A percentile compares a stretch with the other conserved stretches of the same genome.
These are phyloP conservation scores for Diadophis punctatus DNA, from an alignment of 2,113 vertebrate species.

Conservation along the genomic window DNA sequence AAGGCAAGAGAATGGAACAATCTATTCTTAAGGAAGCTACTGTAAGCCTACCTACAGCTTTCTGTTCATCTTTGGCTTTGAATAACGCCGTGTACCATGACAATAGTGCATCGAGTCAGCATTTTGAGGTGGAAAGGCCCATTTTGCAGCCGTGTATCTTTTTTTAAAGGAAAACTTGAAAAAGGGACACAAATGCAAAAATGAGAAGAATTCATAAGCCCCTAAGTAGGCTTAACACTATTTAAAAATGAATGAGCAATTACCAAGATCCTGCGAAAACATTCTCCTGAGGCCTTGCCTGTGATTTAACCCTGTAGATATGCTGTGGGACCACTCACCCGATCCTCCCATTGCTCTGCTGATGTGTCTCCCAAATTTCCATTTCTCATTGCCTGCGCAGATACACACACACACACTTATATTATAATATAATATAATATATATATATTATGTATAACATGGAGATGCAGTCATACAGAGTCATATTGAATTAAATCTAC, in stretches of 20 bases:
- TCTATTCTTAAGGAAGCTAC: not conserved
- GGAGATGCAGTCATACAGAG: not conserved
- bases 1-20: conserved; percentile 25
- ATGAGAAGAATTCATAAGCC: not conserved
- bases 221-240: not conserved
- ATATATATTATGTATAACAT: not conserved
- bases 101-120: not conserved
- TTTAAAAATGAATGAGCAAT: not conserved
- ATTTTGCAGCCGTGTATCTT: not conserved
- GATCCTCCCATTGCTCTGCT: not conserved
- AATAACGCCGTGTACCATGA: accelerated
- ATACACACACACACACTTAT: not conserved
- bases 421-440: not conserved
- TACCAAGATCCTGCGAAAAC: not conserved
- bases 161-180: accelerated
- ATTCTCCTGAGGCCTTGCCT: not conserved
- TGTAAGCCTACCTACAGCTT: not conserved
- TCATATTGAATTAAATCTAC: not conserved
- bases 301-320: not conserved
- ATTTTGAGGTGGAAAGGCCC: not conserved
- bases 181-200: not conserved
- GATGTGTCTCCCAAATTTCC: not conserved
- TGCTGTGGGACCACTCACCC: not conserved
- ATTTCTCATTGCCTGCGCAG: not conserved
- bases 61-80: accelerated